Evolutionary conservation across 2,113 vertebrate genomes (phyloP).

Genomic region (Phycodurus eques): DNA sequence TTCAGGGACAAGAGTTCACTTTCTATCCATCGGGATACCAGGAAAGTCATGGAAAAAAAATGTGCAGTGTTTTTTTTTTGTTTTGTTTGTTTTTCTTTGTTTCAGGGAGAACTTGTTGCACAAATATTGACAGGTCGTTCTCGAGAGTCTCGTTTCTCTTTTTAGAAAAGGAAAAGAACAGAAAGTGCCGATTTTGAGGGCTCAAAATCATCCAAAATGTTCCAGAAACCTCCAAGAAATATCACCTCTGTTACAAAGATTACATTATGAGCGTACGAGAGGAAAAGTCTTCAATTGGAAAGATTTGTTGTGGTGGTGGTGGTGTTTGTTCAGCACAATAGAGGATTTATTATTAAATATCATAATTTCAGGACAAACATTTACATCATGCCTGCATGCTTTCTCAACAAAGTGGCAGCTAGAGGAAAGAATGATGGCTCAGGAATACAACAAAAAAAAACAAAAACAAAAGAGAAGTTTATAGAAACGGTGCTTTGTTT

Average conservation of each 20-base stretch:
- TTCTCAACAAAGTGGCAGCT: slow-evolving; percentile 98
- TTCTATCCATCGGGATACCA: neutral
- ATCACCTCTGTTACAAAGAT: slow-evolving; percentile 71
- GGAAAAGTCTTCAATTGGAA: slow-evolving; percentile 66
- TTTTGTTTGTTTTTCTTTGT: neutral
- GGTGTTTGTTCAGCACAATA: slow-evolving; percentile 88
- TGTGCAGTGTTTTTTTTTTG: too few species aligned
- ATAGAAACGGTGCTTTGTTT: slow-evolving; percentile 80
- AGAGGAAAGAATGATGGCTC: slow-evolving; percentile 97
- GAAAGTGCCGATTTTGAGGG: slow-evolving; percentile 49
- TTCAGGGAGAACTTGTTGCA: slow-evolving; percentile 25
- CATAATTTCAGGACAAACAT: slow-evolving; percentile 99
- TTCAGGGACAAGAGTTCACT: slow-evolving; percentile 13
- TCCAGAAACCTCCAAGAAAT: slow-evolving; percentile 66
- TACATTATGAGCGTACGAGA: slow-evolving; percentile 66
- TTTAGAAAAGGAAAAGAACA: slow-evolving; percentile 32
- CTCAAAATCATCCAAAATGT: slow-evolving; percentile 30
- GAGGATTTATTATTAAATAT: slow-evolving; percentile 99
- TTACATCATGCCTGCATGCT: slow-evolving; percentile 99
- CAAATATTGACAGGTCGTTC: slow-evolving; percentile 44
- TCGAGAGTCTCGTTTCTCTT: slow-evolving; percentile 26
- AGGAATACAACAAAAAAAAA: slow-evolving; percentile 77
- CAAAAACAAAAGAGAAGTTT: slow-evolving; percentile 65
- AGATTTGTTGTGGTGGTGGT: slow-evolving; percentile 30
- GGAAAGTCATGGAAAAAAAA: neutral